Conservation (phyloP, 2,888 invertebrate genomes). For the Stramonita haemastoma region DNA sequence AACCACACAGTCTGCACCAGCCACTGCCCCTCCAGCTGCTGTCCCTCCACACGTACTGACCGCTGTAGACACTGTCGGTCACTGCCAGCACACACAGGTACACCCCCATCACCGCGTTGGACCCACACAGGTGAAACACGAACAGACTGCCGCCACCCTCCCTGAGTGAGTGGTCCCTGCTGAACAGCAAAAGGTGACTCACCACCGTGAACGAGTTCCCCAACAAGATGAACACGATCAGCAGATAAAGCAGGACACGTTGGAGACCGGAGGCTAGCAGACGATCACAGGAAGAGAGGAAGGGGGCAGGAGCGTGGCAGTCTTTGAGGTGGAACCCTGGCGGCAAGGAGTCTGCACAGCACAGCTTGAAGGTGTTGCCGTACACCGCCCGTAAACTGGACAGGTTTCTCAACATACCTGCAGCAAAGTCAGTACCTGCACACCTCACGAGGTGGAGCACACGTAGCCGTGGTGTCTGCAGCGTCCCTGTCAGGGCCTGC, state of each 20-base stretch:
- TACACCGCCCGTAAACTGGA: neutral
- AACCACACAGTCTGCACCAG: neutral
- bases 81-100: neutral
- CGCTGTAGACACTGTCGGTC: neutral
- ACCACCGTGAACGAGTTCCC: neutral
- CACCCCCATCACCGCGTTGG: constrained; percentile 12
- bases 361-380: neutral
- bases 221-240: neutral
- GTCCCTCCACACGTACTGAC: constrained; percentile 16
- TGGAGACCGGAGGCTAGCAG: neutral
- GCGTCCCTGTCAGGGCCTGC: neutral
- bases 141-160: neutral
- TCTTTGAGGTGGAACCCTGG: neutral
- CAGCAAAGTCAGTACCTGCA: neutral
- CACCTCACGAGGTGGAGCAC: neutral
- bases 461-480: neutral
- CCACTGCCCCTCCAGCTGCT: neutral
- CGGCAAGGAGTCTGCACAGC: neutral
- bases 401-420: neutral
- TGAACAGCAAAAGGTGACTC: neutral
- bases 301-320: neutral
- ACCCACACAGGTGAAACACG: neutral
- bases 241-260: neutral
- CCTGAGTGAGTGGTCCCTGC: too few species aligned
- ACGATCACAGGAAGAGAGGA: neutral